Base-by-base conservation (phyloP, 2,797 vertebrate genomes). In the Telmatherina bonti region DNA sequence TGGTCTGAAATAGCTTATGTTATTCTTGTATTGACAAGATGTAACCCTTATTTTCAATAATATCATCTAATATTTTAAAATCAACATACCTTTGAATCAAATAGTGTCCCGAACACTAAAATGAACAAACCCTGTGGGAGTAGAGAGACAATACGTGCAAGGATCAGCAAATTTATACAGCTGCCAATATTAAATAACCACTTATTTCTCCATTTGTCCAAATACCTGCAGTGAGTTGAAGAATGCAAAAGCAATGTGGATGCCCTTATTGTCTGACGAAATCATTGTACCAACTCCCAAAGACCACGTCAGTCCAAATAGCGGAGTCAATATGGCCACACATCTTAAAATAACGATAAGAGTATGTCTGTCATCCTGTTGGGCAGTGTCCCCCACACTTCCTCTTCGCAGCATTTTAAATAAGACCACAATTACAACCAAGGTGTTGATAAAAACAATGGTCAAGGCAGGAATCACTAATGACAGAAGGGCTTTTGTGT, bases 301-400 rank as follows among this genome's bases (percentile, higher is more conserved):
- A 68, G 92, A 93, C 97, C 97, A 98, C 1, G 97, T 98, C 49
- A 98, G 92, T 26, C 96, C 97, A 77, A 99, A 89, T 26, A 98
- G 89, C 0, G 97, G 96, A 0, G 96, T 97, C 83, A 98, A 86
- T 80, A 98, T 93, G 29, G 94, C 92, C 12, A 99, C 85, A 60
- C 96, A 96, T 91, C 96, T 96, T 66, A 86, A 61, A 62, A 98
- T 93, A 70, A 96, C 95, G 59, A 94, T 63, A 10, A 97, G 36
- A 0, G 93, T 91, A 47, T 89, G 94, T 74, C 72, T 96, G 55
- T 97, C 96, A 43, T 96, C 94, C 7, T 84, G 75, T 0, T 90
- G 93, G 8, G 85, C 77, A 20, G 88, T 82, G 12, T 95, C 93
- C 45, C 96, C 95, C 2, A 95, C 78, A 20, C 94, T 93, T 67